A percentile compares a stretch with the other conserved stretches of the same genome.
These are phyloP conservation scores for Sebastes umbrosus DNA, from an alignment of 2,797 vertebrate species.

Conservation along the genomic window DNA sequence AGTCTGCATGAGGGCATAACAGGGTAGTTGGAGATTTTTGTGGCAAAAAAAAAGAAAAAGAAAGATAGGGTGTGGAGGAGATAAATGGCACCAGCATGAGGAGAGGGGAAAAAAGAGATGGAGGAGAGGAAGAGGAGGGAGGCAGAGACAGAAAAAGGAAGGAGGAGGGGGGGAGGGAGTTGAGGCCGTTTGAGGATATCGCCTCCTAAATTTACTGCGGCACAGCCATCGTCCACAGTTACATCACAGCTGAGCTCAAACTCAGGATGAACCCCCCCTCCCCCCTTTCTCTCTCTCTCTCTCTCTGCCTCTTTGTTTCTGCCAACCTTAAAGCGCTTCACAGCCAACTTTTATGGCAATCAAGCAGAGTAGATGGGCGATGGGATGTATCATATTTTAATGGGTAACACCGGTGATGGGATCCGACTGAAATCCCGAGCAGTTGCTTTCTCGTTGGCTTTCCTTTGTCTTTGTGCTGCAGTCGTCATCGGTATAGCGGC, in stretches of 20 bases:
- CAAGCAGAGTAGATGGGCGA: neutral
- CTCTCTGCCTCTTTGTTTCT: constrained; percentile 21
- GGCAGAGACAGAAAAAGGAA: neutral
- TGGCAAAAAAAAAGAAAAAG: neutral
- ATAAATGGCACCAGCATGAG: constrained; percentile 49
- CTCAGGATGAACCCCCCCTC: constrained; percentile 52
- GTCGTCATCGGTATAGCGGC: neutral
- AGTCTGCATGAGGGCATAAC: constrained; percentile 10
- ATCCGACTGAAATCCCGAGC: neutral
- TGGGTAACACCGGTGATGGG: neutral
- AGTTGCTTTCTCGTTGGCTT: neutral
- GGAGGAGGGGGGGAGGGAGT: constrained; percentile 12
- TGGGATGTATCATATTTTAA: constrained; percentile 14
- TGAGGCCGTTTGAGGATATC: constrained; percentile 70
- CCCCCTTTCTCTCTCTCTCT: neutral
- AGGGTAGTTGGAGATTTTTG: constrained; percentile 31
- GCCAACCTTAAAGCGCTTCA: constrained; percentile 25
- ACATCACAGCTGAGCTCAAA: constrained; percentile 67
- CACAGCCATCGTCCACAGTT: constrained; percentile 65
- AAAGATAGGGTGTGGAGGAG: constrained; percentile 40
- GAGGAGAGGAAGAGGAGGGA: neutral
- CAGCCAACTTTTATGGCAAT: constrained; percentile 14
- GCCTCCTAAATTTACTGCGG: constrained; percentile 74
- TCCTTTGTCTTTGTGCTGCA: neutral
- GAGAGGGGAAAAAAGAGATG: neutral